Base-by-base conservation (phyloP, 2,797 vertebrate species). In the Tamandua tetradactyla region DNA sequence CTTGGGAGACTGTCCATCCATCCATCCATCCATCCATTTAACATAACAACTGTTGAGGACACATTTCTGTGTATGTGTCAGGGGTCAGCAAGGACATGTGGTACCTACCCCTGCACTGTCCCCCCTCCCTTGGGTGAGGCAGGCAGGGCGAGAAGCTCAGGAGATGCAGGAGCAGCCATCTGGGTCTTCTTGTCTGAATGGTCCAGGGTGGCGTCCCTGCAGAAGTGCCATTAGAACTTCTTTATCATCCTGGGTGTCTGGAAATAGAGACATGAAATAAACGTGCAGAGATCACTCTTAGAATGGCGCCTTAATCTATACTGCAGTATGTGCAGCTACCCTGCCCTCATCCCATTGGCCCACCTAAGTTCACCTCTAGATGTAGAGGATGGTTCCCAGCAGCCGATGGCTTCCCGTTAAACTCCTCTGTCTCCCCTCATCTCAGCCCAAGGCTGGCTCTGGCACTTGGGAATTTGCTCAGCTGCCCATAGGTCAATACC, bases 61-160 rank as follows among this genome's bases (percentile, higher is more conserved):
- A 59, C n/a, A n/a, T n/a, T 49, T 37, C 52, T 42, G 25, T 20
- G 27, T 15, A 17, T 6, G 40, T 40, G 66, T 35, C 55, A 3
- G 7, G 35, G 32, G 15, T 20, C 14, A 0, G 18, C 7, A 52
- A 10, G 64, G 27, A 37, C 22, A 68, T 4, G 52, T 4, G 52
- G 8, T 3, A 4, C n/a, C 52, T 25, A 7, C 10, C n/a, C 17
- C 40, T 3, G 0, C 3, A 1, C 52, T 15, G 1, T 62, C 35
- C 55, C 22, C 3, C 1, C 14, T 27, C 5, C 6, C 14, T 22
- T 11, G 1, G 27, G 10, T 13, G n/a, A 69, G 27, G 6, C 37
- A 25, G 14, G 13, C 68, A 30, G 14, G 25, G 13, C 23, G 27
- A 74, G 68, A 55, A n/a, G 7, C 12, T 35, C 12, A 20, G 4